These are phyloP conservation scores for Drosophila setifemur DNA, from an alignment of 1,140 invertebrate genomes.

Conservation along the genomic window DNA sequence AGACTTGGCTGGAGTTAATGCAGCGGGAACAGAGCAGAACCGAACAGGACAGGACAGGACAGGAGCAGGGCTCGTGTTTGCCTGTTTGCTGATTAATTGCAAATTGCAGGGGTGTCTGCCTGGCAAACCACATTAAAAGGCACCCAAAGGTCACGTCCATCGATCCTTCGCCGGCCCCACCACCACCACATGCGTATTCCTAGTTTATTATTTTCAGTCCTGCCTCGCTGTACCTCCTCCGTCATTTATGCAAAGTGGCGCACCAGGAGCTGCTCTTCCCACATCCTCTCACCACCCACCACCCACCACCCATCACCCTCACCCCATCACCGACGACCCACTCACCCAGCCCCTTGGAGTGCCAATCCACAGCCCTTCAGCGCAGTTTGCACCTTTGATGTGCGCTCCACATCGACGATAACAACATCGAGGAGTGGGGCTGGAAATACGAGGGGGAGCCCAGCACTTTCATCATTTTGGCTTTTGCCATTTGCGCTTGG, in stretches of 20 bases:
- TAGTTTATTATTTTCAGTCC: slow-evolving; percentile 72
- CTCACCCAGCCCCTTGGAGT: slow-evolving; percentile 15
- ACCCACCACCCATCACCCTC: slow-evolving; percentile 2
- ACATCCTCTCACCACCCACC: neutral
- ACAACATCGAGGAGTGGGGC: slow-evolving; percentile 18
- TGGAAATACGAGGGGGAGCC: slow-evolving; percentile 5
- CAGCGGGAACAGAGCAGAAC: neutral
- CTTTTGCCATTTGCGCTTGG: slow-evolving; percentile 71
- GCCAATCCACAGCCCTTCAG: slow-evolving; percentile 50
- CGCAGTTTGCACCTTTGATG: slow-evolving; percentile 71
- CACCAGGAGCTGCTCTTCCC: slow-evolving; percentile 30
- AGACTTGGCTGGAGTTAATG: slow-evolving; percentile 32
- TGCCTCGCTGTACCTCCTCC: slow-evolving; percentile 11
- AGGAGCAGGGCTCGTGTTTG: slow-evolving; percentile 29
- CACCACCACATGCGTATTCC: slow-evolving; percentile 60
- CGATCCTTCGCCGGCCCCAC: slow-evolving; percentile 26
- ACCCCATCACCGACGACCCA: too few relatives aligned
- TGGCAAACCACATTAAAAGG: slow-evolving; percentile 75
- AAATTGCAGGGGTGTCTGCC: slow-evolving; percentile 76
- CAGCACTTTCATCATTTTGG: slow-evolving; percentile 76
- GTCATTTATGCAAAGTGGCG: slow-evolving; percentile 76
- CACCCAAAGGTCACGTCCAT: slow-evolving; percentile 71
- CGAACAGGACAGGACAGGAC: neutral
- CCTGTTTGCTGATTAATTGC: slow-evolving; percentile 76
- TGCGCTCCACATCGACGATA: slow-evolving; percentile 56